phyloP scores from a whole-genome alignment of 2,888 invertebrate genomes.

The Actias luna region DNA sequence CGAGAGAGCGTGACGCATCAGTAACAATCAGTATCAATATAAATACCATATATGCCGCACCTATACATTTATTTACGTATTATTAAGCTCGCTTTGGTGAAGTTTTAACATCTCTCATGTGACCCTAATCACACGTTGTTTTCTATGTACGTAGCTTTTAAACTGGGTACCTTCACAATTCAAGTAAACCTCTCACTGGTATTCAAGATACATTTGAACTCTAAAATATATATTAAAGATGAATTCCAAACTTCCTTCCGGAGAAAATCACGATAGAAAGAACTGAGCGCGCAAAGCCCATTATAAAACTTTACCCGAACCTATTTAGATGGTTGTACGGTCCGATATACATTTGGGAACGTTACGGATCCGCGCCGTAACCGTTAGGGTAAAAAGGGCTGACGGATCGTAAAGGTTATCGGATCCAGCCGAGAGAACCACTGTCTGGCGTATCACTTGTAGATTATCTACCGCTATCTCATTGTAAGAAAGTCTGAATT shows the following conservation, averaged over 20 bases:
- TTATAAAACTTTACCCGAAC: conserved; percentile 3
- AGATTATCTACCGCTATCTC: not conserved
- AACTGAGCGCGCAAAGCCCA: not conserved
- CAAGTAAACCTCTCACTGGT: too few relatives aligned
- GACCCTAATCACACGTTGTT: too few relatives aligned
- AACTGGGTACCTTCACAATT: too few relatives aligned
- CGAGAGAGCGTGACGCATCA: too few relatives aligned
- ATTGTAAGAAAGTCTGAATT: not conserved
- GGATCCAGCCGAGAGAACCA: not conserved
- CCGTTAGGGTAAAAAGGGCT: conserved; percentile 1
- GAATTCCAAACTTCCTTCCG: not conserved
- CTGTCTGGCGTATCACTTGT: not conserved
- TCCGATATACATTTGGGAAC: not conserved
- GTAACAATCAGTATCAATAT: too few relatives aligned
- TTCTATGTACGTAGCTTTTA: too few relatives aligned
- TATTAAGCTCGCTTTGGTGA: too few relatives aligned
- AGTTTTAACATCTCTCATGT: too few relatives aligned
- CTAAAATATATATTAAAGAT: not conserved
- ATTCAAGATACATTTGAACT: too few relatives aligned
- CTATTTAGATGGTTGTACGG: not conserved
- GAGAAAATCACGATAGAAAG: not conserved
- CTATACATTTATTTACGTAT: too few relatives aligned
- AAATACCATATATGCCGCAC: too few relatives aligned
- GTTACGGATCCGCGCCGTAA: not conserved
- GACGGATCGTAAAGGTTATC: not conserved